Conservation (phyloP, 2,797 vertebrate species). For the Dryobates pubescens region DNA sequence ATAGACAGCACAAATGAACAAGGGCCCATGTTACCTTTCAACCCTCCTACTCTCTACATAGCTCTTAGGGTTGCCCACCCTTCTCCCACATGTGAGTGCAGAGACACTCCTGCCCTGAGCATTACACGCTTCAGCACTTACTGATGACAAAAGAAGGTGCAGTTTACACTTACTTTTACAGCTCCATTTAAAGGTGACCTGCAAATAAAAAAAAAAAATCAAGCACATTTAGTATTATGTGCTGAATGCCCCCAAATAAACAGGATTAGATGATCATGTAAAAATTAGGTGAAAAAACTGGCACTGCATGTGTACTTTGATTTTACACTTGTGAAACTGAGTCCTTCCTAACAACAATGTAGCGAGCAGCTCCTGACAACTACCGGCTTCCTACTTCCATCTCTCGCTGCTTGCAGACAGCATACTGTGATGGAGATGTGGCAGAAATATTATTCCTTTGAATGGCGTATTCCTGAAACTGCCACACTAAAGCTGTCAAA, state of each 20-base stretch:
- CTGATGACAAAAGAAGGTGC: conserved; percentile 64
- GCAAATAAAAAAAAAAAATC: conserved; percentile 71
- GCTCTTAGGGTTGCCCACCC: conserved; percentile 32
- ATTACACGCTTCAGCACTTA: conserved; percentile 49
- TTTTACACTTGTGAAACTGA: background rate
- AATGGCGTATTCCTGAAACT: background rate
- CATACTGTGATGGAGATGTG: background rate
- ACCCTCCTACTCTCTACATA: conserved; percentile 12
- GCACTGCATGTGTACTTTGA: background rate
- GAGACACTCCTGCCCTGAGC: conserved; percentile 41
- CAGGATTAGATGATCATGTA: conserved; percentile 55
- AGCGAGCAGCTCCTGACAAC: background rate
- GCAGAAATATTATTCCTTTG: background rate
- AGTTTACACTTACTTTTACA: conserved; percentile 73
- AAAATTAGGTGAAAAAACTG: conserved; percentile 5
- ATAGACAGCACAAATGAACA: conserved; percentile 13
- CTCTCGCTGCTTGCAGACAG: background rate
- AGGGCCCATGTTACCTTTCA: conserved; percentile 21
- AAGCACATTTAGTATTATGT: conserved; percentile 68
- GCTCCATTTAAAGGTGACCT: conserved; percentile 74
- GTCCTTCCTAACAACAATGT: background rate
- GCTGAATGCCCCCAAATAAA: conserved; percentile 57
- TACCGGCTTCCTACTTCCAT: background rate
- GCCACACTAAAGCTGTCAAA: background rate
- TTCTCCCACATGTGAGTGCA: conserved; percentile 48